Percentiles rank a stretch among this genome's conserved stretches.
These are phyloP conservation scores for Malurus elegans DNA, from an alignment of 2,113 vertebrate genomes.

Conservation along the genomic window DNA sequence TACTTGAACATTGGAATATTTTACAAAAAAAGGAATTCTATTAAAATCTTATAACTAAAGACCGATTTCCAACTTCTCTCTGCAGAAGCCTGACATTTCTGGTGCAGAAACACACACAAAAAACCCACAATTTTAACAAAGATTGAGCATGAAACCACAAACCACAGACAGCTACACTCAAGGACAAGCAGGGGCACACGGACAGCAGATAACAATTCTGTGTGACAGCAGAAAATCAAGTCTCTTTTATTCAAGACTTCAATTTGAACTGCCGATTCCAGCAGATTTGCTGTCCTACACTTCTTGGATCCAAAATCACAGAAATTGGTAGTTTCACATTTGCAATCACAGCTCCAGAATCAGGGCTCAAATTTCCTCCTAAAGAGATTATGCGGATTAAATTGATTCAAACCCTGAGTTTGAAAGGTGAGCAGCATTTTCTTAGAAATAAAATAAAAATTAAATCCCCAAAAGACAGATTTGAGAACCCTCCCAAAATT, in stretches of 20 bases:
- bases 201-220: background rate
- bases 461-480: background rate
- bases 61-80: background rate
- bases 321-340: background rate
- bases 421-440: background rate
- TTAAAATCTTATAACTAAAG: background rate
- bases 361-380: constrained; percentile 5
- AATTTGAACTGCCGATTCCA: constrained; percentile 30
- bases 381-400: background rate
- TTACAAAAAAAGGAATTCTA: background rate
- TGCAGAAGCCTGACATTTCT: background rate
- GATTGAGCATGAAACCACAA: constrained; percentile 17
- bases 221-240: background rate
- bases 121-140: background rate
- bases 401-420: background rate
- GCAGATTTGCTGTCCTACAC: background rate
- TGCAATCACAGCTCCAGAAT: background rate
- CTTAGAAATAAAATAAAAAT: background rate
- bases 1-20: background rate
- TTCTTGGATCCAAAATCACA: background rate
- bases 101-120: background rate
- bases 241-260: background rate
- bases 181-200: background rate
- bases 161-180: constrained; percentile 12
- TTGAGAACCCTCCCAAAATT: background rate